Evolutionary conservation across 2,113 vertebrate species (phyloP).

Genomic region (Melanostigma gelatinosum): DNA sequence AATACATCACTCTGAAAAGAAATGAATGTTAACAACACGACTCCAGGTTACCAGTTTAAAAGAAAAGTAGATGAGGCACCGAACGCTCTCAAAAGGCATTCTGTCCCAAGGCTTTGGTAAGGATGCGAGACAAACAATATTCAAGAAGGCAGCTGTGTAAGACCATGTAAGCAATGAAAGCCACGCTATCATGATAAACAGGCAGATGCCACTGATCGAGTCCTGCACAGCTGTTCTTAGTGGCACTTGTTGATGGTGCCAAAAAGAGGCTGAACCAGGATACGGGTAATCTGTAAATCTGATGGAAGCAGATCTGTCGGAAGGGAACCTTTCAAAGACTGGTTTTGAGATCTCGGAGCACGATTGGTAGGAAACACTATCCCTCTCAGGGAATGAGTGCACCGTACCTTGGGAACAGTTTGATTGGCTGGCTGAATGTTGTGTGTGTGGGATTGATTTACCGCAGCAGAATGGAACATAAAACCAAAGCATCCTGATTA

Average conservation of each 20-base stretch:
- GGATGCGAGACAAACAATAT: constrained; percentile 33
- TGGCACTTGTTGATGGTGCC: constrained; percentile 34
- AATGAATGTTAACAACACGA: background rate
- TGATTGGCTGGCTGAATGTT: constrained; percentile 30
- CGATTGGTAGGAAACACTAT: constrained; percentile 54
- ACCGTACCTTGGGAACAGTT: constrained; percentile 33
- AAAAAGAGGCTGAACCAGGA: constrained; percentile 44
- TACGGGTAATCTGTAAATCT: constrained; percentile 64
- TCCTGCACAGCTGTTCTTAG: constrained; percentile 39
- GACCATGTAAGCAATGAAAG: constrained; percentile 40
- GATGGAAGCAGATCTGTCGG: constrained; percentile 62
- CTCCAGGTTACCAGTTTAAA: background rate
- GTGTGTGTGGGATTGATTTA: constrained; percentile 61
- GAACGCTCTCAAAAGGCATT: background rate
- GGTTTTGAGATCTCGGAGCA: constrained; percentile 37
- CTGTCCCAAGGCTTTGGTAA: background rate
- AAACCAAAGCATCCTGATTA: constrained; percentile 13
- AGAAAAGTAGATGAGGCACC: background rate
- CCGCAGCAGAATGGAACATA: constrained; percentile 5
- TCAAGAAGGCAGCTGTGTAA: background rate
- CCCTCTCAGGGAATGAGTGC: constrained; percentile 44
- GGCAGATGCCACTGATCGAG: constrained; percentile 44
- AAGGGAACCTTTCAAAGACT: constrained; percentile 36
- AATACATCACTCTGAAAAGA: background rate
- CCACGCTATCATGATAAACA: constrained; percentile 25